phyloP scores from a whole-genome alignment of 2,113 vertebrate genomes.

The Nanorana parkeri region DNA sequence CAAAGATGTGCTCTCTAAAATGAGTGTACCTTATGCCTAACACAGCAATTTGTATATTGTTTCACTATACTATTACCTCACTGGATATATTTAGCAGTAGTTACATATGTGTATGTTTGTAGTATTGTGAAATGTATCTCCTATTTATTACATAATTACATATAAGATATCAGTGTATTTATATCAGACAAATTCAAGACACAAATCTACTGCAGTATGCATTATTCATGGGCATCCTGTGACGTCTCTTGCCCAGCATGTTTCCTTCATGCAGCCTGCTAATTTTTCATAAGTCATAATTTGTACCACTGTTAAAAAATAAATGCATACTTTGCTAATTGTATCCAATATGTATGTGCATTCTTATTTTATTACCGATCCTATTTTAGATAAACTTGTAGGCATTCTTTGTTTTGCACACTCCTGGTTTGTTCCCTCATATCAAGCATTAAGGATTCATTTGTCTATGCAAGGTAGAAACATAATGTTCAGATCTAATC shows the following conservation, averaged over 20 bases:
- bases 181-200: no score
- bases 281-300: background rate
- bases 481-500: conserved; percentile 36
- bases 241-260: background rate
- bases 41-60: no score
- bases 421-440: background rate
- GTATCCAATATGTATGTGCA: background rate
- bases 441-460: conserved; percentile 10
- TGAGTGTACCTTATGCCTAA: no score
- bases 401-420: background rate
- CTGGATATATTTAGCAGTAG: no score
- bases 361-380: conserved; percentile 13
- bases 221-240: no score
- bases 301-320: background rate
- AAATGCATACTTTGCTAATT: background rate
- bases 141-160: no score
- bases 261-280: background rate
- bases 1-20: no score
- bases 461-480: conserved; percentile 10
- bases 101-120: no score
- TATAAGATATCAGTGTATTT: no score
- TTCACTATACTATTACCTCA: no score
- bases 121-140: no score
- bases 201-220: no score
- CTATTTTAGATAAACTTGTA: background rate